Conservation (phyloP, 2,888 invertebrate species). For the Phymatocera aterrima region DNA sequence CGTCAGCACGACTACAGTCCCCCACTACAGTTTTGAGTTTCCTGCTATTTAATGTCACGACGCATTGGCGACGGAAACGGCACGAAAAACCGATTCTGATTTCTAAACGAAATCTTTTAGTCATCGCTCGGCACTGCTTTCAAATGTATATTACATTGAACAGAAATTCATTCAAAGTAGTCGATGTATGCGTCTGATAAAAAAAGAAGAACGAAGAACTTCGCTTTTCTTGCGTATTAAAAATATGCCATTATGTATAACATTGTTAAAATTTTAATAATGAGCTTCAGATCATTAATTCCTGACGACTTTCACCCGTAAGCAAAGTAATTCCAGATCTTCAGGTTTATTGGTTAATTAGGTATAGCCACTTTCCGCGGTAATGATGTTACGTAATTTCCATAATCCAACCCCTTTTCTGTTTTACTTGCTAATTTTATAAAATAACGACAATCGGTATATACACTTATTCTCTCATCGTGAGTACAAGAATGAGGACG, state of each 20-base stretch:
- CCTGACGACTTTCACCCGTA: slow-evolving; percentile 1
- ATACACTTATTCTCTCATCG: not conserved
- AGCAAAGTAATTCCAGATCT: slow-evolving; percentile 6
- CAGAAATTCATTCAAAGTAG: not conserved
- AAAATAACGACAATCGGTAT: not conserved
- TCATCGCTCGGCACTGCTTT: not conserved
- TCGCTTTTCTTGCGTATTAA: not conserved
- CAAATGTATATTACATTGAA: not conserved
- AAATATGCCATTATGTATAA: slow-evolving; percentile 7
- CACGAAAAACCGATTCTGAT: slow-evolving; percentile 1
- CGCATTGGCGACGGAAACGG: not conserved
- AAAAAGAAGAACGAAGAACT: not conserved
- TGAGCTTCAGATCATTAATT: slow-evolving; percentile 9
- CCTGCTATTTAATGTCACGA: not conserved
- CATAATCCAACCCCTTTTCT: not conserved
- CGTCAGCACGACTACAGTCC: not conserved
- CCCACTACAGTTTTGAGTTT: not conserved
- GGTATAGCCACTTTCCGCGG: not conserved
- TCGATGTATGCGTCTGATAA: no score
- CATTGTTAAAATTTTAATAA: not conserved
- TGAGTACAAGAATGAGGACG: not conserved
- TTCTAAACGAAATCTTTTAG: slow-evolving; percentile 4
- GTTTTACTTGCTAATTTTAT: not conserved
- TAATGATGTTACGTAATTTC: slow-evolving; percentile 14
- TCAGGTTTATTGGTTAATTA: slow-evolving; percentile 9